Base-by-base conservation (phyloP, 2,113 vertebrate genomes). In the Otolemur garnettii region DNA sequence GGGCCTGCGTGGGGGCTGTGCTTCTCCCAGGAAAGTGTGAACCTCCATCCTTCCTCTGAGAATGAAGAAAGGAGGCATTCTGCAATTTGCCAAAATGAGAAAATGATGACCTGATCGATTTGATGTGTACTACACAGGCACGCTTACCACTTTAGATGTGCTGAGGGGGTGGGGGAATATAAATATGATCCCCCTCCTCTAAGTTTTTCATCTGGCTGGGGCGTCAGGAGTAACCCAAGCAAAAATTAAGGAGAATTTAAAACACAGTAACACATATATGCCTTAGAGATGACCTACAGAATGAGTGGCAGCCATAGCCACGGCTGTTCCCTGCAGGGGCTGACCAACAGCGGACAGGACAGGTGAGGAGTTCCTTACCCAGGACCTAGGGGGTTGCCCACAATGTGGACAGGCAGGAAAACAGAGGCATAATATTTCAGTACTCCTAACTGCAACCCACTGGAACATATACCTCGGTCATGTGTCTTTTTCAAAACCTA, bases 181-280 rank as follows among this genome's bases (percentile, higher is more conserved):
- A 64, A 45, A 72, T 28, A 60, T 38, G 10, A 26, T 45, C 50
- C 57, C 59, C 62, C 11, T 21, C 53, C 71, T 87, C 69, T 33
- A 38, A 84, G 5, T 68, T 59, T 68, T 59, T 17, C 72, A 92
- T 17, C 74, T 26, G 7, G 13, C 55, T 69, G 15, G 42, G 45
- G 15, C 78, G 35, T 38, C 38, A 10, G 15, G 15, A 82, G 42
- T 35, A 78, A 90, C 26, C 33, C 33, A 62, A 83, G 62, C n/a
- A 85, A 83, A 38, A 88, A 84, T 38, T 72, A 78, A 68, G 66
- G 24, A 53, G 89, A 91, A 45, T 2, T 57, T 38, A 90, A 92
- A 13, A 7, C 30, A 75, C 2, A 26, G 30, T 50, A 50, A 50
- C 45, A 50, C 45, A 50, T 24, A 26, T 45, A 60, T 28, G 24